Evolutionary conservation across 2,888 invertebrate genomes (phyloP).

Genomic region (Meiosimyza platycephala): DNA sequence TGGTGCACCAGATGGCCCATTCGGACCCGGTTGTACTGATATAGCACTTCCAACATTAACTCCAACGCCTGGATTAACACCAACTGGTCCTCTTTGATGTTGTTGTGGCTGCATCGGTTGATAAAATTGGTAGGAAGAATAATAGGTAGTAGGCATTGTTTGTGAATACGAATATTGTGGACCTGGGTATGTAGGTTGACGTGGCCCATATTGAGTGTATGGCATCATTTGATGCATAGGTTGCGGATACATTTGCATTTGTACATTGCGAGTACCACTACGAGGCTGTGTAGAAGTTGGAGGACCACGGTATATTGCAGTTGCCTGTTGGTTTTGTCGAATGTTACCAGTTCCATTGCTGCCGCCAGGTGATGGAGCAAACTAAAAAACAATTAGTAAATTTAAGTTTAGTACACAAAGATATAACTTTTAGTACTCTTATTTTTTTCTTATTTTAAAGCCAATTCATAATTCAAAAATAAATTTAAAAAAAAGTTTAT

Average conservation of each 20-base stretch:
- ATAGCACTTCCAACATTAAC: slow-evolving; percentile 50
- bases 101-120: slow-evolving; percentile 51
- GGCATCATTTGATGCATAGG: slow-evolving; percentile 57
- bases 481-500: not conserved
- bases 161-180: slow-evolving; percentile 57
- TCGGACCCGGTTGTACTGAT: slow-evolving; percentile 58
- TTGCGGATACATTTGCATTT: slow-evolving; percentile 58
- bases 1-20: slow-evolving; percentile 54
- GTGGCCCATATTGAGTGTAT: slow-evolving; percentile 53
- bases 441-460: not conserved
- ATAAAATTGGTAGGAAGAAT: slow-evolving; percentile 46
- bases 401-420: not conserved
- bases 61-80: slow-evolving; percentile 53
- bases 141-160: slow-evolving; percentile 48
- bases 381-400: slow-evolving; percentile 49
- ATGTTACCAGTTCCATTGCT: slow-evolving; percentile 55
- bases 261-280: slow-evolving; percentile 56
- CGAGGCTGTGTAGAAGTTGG: slow-evolving; percentile 53
- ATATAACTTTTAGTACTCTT: not conserved
- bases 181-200: slow-evolving; percentile 55
- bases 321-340: slow-evolving; percentile 58
- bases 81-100: slow-evolving; percentile 56
- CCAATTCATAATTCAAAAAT: not conserved
- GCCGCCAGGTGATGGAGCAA: slow-evolving; percentile 56
- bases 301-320: slow-evolving; percentile 58